Evolutionary conservation across 2,797 vertebrate species (phyloP), one percentile per base, ranked within the genome.

Genomic region (Cyclura pinguis): DNA sequence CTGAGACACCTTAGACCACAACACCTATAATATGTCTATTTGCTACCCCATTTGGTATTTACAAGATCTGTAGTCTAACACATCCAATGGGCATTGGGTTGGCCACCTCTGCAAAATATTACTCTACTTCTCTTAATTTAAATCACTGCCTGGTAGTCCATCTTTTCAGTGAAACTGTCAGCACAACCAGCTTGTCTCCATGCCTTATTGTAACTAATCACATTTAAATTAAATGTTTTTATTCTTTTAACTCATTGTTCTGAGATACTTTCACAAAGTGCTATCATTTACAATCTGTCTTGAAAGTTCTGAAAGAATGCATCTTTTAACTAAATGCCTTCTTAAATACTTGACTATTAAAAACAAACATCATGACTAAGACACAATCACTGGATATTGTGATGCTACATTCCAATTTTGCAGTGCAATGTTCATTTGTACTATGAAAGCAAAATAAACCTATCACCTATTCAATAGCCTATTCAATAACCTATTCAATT

Each of bases 401-500:
- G 38, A 74, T 84, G 12, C 4, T 55, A 89, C 81, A 90, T 91
- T 85, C 38, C 22, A 2, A n/a, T 86, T 93, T 92, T 91, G 38
- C 69, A 87, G 93, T 14, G 84, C 20, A 87, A 86, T 92, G 91
- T 9, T 20, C 57, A 91, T 77, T 86, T 92, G 90, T 80, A 69
- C 85, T 59, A 89, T 47, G 89, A 12, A 92, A 52, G 22, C 32
- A 1, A 89, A 74, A 89, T 22, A 91, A 47, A 59, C 42, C 42
- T 42, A 42, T 57, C 16, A 20, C 27, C n/a, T 35, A 89, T 4
- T 35, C 88, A 47, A 52, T 50, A 9, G 42, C 27, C 38, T 38
- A 55, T 57, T 57, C 59, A 20, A 22, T 74, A 29, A 20, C 52
- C 38, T 38, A 35, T 50, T n/a, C 59, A 20, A 22, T 74, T n/a